phyloP scores from a whole-genome alignment of 1,140 invertebrate species.

The Dufourea novaeangliae region DNA sequence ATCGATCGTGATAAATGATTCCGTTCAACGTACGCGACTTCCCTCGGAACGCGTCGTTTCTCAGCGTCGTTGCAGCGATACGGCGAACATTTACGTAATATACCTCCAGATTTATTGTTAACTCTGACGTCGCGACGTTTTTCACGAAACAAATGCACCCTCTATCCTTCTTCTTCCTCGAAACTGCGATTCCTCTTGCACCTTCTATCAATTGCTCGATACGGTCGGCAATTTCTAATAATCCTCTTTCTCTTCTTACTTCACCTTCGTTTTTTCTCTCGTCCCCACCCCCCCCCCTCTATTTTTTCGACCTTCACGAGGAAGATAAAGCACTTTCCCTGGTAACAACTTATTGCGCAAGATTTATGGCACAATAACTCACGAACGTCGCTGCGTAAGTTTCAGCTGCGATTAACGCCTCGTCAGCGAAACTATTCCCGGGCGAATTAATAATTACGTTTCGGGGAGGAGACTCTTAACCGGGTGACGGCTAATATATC shows the following conservation, averaged over 20 bases:
- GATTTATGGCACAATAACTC: conserved; percentile 47
- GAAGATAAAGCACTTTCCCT: conserved; percentile 10
- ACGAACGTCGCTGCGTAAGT: neutral
- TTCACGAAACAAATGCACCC: conserved; percentile 10
- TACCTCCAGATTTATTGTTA: conserved; percentile 23
- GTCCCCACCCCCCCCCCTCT: no score
- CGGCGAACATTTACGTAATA: conserved; percentile 22
- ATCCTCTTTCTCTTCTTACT: neutral
- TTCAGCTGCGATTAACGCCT: conserved; percentile 18
- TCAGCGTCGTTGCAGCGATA: neutral
- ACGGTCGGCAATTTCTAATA: neutral
- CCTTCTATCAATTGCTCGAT: conserved; percentile 18
- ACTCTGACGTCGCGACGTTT: conserved; percentile 22
- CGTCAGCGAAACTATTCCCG: conserved; percentile 33
- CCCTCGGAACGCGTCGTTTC: neutral
- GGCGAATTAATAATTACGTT: conserved; percentile 15
- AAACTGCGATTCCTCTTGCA: neutral
- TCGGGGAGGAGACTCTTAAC: no score
- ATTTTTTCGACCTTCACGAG: neutral
- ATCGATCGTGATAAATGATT: neutral
- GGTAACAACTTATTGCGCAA: conserved; percentile 16
- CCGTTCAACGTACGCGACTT: neutral
- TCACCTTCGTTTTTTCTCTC: no score
- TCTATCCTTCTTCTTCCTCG: neutral
- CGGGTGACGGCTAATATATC: neutral